phyloP scores from a whole-genome alignment of 2,113 vertebrate genomes.

The Gorsachius goisagi region DNA sequence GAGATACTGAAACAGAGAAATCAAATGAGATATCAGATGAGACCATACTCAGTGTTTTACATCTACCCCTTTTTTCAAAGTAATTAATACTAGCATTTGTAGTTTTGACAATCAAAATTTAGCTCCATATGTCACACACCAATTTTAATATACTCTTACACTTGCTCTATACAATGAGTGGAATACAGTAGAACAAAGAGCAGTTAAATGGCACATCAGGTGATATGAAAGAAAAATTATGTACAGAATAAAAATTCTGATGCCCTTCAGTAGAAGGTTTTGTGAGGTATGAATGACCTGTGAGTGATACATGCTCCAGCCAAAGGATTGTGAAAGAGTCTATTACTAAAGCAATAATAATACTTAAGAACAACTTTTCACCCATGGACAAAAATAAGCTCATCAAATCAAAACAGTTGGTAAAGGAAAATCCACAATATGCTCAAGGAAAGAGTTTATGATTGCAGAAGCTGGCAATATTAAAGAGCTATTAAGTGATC shows the following conservation, averaged over 20 bases:
- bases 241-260: not conserved
- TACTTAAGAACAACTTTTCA: not conserved
- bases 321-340: not conserved
- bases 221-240: not conserved
- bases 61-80: not conserved
- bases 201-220: not conserved
- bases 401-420: not conserved
- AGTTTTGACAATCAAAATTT: not conserved
- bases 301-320: not conserved
- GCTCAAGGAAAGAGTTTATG: not conserved
- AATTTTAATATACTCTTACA: not conserved
- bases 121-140: not conserved
- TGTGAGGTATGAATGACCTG: not conserved
- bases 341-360: not conserved
- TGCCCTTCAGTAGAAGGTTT: not conserved
- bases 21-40: not conserved
- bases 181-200: not conserved
- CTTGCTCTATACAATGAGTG: not conserved
- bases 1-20: not conserved
- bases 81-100: not conserved
- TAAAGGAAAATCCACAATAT: not conserved
- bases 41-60: not conserved
- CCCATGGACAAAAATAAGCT: not conserved
- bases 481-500: not conserved
- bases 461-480: not conserved